These are phyloP conservation scores for Tonatia bakeri DNA, from an alignment of 2,113 vertebrate genomes.

Conservation along the genomic window DNA sequence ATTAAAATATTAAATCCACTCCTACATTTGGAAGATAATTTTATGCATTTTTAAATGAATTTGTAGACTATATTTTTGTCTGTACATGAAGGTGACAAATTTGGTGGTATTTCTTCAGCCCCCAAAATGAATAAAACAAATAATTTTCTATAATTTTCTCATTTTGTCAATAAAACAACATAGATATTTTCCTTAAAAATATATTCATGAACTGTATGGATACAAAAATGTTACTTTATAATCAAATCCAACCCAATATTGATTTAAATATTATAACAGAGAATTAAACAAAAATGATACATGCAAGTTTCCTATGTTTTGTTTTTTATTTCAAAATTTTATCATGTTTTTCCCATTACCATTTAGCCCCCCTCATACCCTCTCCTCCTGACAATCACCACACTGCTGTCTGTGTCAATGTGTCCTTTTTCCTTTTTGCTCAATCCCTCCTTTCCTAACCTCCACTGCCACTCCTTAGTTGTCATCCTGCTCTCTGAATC, in stretches of 20 bases:
- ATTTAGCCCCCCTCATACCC: too few relatives aligned
- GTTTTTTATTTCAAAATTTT: too few relatives aligned
- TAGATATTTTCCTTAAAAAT: not conserved
- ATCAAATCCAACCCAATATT: conserved; percentile 32
- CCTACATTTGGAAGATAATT: conserved; percentile 14
- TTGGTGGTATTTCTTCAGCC: not conserved
- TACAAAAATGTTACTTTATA: conserved; percentile 27
- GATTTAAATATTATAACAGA: conserved; percentile 15
- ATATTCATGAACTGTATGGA: not conserved
- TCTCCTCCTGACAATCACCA: too few relatives aligned
- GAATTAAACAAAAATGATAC: conserved; percentile 32
- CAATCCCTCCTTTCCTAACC: too few relatives aligned
- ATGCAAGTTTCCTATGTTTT: not conserved
- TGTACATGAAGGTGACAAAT: not conserved
- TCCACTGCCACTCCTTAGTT: too few relatives aligned
- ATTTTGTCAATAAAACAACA: conserved; percentile 27
- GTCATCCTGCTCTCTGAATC: too few relatives aligned
- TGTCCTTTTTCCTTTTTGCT: too few relatives aligned
- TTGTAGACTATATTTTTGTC: not conserved
- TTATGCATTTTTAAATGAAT: not conserved
- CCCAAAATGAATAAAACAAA: conserved; percentile 11
- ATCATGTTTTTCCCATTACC: too few relatives aligned
- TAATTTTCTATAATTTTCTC: not conserved
- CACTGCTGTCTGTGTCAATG: too few relatives aligned
- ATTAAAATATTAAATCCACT: conserved; percentile 35